Percentiles rank a stretch among this genome's conserved stretches.
Evolutionary conservation across 2,113 vertebrate genomes (phyloP).

Genomic region (Tretioscincus oriximinensis): DNA sequence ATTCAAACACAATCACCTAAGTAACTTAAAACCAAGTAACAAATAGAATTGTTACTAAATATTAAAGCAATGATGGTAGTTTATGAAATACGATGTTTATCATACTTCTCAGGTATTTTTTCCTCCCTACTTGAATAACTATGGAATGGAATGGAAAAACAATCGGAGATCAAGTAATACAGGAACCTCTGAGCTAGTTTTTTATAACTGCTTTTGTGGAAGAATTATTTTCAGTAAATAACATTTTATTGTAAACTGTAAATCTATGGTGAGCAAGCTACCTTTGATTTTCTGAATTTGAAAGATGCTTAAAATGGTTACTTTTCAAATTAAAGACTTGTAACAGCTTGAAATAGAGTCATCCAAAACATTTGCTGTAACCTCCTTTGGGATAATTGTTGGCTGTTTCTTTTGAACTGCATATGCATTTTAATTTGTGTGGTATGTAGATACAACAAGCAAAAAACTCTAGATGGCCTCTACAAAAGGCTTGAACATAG

Average conservation of each 20-base stretch:
- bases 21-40: no score
- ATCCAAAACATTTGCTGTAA: neutral
- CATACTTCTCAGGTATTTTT: neutral
- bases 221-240: neutral
- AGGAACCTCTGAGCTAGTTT: neutral
- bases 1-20: no score
- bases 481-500: no score
- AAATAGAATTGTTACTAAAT: no score
- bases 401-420: slow-evolving; percentile 11
- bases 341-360: neutral
- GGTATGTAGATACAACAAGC: neutral
- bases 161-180: neutral
- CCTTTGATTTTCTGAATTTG: neutral
- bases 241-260: slow-evolving; percentile 1
- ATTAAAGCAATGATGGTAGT: no score
- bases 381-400: neutral
- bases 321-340: slow-evolving; percentile 19
- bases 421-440: slow-evolving; percentile 18
- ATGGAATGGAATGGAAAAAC: neutral
- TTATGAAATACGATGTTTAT: no score
- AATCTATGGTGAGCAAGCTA: neutral
- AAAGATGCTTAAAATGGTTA: slow-evolving; percentile 11
- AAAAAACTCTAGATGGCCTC: no score
- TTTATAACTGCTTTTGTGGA: neutral
- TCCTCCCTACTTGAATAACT: neutral